Conservation (phyloP, 2,113 vertebrate genomes). For the Aythya baeri region DNA sequence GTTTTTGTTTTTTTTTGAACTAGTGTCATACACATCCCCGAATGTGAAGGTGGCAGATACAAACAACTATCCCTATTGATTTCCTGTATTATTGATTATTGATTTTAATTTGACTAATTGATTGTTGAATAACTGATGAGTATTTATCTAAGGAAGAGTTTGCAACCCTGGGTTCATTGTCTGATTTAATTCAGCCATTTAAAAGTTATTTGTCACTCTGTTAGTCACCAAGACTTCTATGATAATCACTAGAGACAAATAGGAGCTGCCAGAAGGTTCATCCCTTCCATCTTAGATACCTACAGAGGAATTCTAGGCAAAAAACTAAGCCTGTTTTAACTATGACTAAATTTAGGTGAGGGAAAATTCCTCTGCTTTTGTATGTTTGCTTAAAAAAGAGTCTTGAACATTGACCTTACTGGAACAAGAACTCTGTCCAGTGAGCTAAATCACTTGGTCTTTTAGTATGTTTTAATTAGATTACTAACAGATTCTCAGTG, state of each 20-base stretch:
- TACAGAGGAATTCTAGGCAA: background rate
- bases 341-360: background rate
- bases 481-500: background rate
- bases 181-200: background rate
- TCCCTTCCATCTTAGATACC: background rate
- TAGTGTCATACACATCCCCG: background rate
- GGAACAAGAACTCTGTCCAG: background rate
- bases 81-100: background rate
- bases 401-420: background rate
- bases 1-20: background rate
- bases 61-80: background rate
- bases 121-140: background rate
- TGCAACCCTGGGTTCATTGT: background rate
- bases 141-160: background rate
- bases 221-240: background rate
- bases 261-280: background rate
- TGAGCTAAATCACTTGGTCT: background rate
- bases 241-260: background rate
- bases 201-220: background rate
- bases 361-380: background rate
- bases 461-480: slow-evolving; percentile 7
- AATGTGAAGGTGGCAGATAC: background rate
- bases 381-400: background rate
- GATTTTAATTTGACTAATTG: background rate
- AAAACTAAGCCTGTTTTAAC: background rate